phyloP scores from a whole-genome alignment of 2,113 vertebrate genomes.

The Stomatorhinus ivindoensis region DNA sequence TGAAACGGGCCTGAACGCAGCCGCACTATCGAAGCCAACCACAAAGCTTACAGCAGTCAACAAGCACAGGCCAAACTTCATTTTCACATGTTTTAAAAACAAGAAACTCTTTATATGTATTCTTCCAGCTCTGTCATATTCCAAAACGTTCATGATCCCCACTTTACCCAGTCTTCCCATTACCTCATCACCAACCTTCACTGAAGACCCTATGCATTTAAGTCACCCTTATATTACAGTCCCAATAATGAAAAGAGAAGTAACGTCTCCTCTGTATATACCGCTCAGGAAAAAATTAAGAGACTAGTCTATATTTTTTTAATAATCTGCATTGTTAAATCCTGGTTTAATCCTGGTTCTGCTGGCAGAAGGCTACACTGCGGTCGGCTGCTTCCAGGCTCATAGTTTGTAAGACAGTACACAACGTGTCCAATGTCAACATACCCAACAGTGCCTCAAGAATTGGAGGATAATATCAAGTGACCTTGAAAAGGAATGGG shows the following conservation, averaged over 20 bases:
- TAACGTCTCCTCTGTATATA: not conserved
- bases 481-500: no score
- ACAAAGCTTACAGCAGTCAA: not conserved
- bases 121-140: not conserved
- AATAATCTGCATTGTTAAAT: no score
- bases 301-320: no score
- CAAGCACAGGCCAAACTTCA: not conserved
- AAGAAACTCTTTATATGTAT: not conserved
- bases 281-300: no score
- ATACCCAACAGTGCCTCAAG: no score
- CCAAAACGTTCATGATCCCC: not conserved
- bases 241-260: not conserved
- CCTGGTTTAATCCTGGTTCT: no score
- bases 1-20: not conserved
- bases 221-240: not conserved
- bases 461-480: no score
- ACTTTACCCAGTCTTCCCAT: not conserved
- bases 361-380: no score
- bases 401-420: no score
- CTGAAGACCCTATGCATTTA: not conserved
- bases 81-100: not conserved
- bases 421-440: no score
- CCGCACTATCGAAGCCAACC: not conserved
- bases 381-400: no score
- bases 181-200: not conserved